Percentiles rank a stretch among this genome's conserved stretches.
Conservation (phyloP, 1,140 invertebrate species). For the Drosophila murphyi region DNA sequence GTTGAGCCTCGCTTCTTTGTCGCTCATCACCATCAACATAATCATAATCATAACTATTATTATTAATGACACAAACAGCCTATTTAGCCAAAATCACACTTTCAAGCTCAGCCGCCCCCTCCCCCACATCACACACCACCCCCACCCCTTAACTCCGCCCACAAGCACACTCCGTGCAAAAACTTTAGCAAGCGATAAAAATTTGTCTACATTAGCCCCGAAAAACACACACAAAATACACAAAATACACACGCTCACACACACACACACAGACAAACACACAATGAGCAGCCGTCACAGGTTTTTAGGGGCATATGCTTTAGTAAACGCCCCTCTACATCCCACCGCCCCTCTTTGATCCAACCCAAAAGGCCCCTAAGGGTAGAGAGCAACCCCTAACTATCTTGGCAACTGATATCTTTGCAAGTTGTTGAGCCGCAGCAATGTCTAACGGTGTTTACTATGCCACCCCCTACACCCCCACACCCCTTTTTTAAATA, state of each 20-base stretch:
- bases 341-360: not conserved
- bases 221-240: not conserved
- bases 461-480: constrained; percentile 2
- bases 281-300: constrained; percentile 40
- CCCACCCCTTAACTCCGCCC: constrained; percentile 26
- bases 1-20: constrained; percentile 31
- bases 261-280: constrained; percentile 5
- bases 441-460: constrained; percentile 31
- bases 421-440: constrained; percentile 38
- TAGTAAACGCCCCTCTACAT: not conserved
- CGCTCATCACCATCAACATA: constrained; percentile 64
- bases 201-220: constrained; percentile 76
- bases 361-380: not conserved
- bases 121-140: not conserved
- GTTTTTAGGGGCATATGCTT: constrained; percentile 52
- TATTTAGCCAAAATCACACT: constrained; percentile 69
- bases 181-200: constrained; percentile 80
- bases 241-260: not conserved
- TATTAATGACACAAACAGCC: constrained; percentile 77
- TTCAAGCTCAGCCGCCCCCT: constrained; percentile 21
- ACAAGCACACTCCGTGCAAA: constrained; percentile 15
- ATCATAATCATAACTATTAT: constrained; percentile 81
- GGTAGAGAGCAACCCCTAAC: constrained; percentile 41
- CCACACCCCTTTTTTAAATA: not conserved
- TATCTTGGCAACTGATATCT: constrained; percentile 45